A percentile compares a stretch with the other conserved stretches of the same genome.
phyloP scores from a whole-genome alignment of 1,140 invertebrate species.

The Nautilus pompilius region DNA sequence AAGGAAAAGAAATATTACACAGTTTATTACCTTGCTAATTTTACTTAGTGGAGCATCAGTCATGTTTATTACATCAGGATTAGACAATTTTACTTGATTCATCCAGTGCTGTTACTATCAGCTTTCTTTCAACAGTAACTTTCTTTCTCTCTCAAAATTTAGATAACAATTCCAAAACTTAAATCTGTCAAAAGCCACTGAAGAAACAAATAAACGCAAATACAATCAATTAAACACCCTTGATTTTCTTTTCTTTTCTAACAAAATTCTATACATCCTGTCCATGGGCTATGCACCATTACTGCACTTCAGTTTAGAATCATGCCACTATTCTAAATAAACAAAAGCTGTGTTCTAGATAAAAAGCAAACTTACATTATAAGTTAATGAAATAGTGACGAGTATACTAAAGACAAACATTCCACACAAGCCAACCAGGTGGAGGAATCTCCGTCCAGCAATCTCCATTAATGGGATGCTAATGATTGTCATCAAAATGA shows the following conservation, averaged over 20 bases:
- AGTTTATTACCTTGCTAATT: too few species aligned
- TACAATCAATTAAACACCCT: background rate
- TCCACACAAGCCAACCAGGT: slow-evolving; percentile 71
- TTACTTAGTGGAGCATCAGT: too few species aligned
- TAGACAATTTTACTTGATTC: too few species aligned
- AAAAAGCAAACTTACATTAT: slow-evolving; percentile 68
- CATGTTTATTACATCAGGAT: too few species aligned
- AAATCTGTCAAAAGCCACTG: background rate
- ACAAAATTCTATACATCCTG: too few species aligned
- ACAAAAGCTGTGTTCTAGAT: background rate
- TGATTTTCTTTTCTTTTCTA: background rate
- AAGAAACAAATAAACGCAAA: slow-evolving; percentile 2
- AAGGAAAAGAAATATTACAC: too few species aligned
- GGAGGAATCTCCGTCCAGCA: slow-evolving; percentile 74
- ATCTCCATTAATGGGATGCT: slow-evolving; percentile 56
- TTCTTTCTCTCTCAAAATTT: too few species aligned
- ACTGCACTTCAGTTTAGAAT: background rate
- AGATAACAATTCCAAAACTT: too few species aligned
- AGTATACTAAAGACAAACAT: slow-evolving; percentile 90
- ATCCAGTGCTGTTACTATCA: too few species aligned
- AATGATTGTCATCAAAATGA: slow-evolving; percentile 52
- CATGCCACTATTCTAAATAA: background rate
- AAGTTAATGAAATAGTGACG: slow-evolving; percentile 77
- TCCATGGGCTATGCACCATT: too few species aligned
- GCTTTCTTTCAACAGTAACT: too few species aligned